phyloP scores from a whole-genome alignment of 2,888 invertebrate genomes.

The Priocnemis perturbator region DNA sequence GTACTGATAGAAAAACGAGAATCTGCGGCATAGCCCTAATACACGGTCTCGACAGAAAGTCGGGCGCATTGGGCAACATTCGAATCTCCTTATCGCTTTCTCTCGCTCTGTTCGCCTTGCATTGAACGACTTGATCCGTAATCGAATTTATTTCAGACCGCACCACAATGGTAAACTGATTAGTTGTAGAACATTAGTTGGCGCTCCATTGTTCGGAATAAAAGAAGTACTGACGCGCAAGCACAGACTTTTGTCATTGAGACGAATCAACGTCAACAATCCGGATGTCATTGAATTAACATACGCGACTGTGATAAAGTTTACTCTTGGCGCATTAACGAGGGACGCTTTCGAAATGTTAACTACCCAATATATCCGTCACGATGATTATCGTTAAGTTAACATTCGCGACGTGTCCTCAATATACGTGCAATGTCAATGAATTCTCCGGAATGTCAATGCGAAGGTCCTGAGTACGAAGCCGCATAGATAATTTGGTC shows the following conservation, averaged over 20 bases:
- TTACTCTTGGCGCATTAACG: constrained; percentile 19
- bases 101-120: too few species aligned
- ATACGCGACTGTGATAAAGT: constrained; percentile 26
- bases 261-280: background rate
- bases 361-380: background rate
- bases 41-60: background rate
- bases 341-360: constrained; percentile 12
- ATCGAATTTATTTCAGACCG: too few species aligned
- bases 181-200: too few species aligned
- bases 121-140: too few species aligned
- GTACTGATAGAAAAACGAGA: background rate
- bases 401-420: constrained; percentile 29
- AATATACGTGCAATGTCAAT: constrained; percentile 26
- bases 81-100: background rate
- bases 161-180: too few species aligned
- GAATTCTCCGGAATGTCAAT: constrained; percentile 36
- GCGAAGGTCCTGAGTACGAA: constrained; percentile 12
- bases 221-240: too few species aligned
- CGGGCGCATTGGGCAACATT: background rate
- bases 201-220: too few species aligned
- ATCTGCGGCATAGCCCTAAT: constrained; percentile 3
- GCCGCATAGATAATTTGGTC: background rate
- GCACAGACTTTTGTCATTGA: background rate
- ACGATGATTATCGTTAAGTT: background rate
- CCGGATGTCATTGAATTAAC: constrained; percentile 5